Evolutionary conservation across 1,140 invertebrate genomes (phyloP).

Genomic region (Drosophila biarmipes): DNA sequence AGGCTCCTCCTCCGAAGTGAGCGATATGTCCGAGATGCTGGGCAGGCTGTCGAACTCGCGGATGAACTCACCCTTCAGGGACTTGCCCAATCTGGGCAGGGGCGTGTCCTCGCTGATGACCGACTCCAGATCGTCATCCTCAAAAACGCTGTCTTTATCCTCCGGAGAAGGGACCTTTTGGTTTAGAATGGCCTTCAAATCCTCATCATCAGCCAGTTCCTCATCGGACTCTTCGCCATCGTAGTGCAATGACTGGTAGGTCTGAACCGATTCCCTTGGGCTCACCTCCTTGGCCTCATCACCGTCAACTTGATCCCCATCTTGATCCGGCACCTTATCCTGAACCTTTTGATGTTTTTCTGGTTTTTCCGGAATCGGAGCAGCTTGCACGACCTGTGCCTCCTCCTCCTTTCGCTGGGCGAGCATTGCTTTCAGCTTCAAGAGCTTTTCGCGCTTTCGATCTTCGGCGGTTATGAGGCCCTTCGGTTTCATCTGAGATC

Average conservation of each 20-base stretch:
- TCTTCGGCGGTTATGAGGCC: neutral
- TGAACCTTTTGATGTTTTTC: neutral
- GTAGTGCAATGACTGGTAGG: neutral
- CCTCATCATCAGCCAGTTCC: neutral
- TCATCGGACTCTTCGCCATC: neutral
- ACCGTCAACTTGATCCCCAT: neutral
- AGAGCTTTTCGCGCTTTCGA: slow-evolving; percentile 18
- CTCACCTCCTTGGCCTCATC: neutral
- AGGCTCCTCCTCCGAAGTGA: neutral
- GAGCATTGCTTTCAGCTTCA: slow-evolving; percentile 12
- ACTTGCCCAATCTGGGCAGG: neutral
- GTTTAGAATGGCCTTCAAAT: slow-evolving; percentile 2
- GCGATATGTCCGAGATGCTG: slow-evolving; percentile 30
- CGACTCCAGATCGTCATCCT: neutral
- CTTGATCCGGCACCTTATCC: too few species aligned
- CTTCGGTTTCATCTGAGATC: neutral
- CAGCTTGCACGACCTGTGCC: neutral
- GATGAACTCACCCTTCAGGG: slow-evolving; percentile 15
- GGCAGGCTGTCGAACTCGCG: slow-evolving; percentile 32
- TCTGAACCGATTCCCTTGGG: neutral
- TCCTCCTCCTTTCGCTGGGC: slow-evolving; percentile 2
- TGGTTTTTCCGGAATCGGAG: neutral
- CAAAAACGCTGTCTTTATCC: neutral
- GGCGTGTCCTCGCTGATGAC: slow-evolving; percentile 5
- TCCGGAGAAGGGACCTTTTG: neutral